Evolutionary conservation across 2,113 vertebrate species (phyloP).

Genomic region (Hylia prasina): DNA sequence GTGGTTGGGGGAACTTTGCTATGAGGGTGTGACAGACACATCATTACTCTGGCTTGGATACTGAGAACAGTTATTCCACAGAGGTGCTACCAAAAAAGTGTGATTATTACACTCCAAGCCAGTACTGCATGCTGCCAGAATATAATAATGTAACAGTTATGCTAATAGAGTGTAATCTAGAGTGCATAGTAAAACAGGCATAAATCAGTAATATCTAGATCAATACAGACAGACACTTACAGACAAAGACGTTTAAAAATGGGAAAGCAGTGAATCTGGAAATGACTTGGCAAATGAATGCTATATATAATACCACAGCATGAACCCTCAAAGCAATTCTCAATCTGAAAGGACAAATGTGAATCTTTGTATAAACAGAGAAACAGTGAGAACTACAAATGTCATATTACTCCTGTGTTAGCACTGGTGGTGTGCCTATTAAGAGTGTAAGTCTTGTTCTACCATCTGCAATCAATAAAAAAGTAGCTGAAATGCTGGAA

Average conservation of each 20-base stretch:
- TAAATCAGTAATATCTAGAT: background rate
- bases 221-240: background rate
- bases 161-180: background rate
- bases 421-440: background rate
- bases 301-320: background rate
- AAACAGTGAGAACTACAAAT: background rate
- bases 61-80: background rate
- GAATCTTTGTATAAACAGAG: background rate
- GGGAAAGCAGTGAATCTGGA: background rate
- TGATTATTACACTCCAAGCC: background rate
- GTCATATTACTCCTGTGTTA: background rate
- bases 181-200: background rate
- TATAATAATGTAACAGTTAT: background rate
- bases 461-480: background rate
- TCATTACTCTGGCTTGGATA: background rate
- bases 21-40: background rate
- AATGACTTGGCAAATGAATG: background rate
- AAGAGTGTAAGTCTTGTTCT: background rate
- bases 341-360: background rate
- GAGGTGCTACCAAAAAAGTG: background rate
- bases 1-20: background rate
- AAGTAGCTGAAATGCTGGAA: background rate
- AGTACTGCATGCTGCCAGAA: background rate
- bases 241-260: background rate
- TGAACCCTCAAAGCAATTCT: background rate